Percentiles rank a stretch among this genome's conserved stretches.
phyloP scores from a whole-genome alignment of 2,888 invertebrate species.

The Amphipyra berbera region DNA sequence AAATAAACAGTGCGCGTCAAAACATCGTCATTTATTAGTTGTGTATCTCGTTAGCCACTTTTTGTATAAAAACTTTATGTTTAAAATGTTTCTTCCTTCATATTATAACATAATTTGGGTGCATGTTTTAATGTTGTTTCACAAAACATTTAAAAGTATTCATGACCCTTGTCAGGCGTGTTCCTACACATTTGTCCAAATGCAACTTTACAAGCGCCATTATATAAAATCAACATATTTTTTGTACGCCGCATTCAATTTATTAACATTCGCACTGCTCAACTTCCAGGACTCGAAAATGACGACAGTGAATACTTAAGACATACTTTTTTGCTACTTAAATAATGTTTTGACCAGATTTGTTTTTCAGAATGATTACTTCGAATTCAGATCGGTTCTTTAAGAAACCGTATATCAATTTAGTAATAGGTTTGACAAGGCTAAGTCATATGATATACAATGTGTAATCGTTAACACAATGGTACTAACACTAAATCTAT shows the following conservation, averaged over 20 bases:
- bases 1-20: constrained; percentile 21
- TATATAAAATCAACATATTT: constrained; percentile 58
- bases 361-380: constrained; percentile 17
- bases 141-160: constrained; percentile 73
- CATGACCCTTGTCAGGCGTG: constrained; percentile 72
- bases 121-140: constrained; percentile 70
- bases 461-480: constrained; percentile 36
- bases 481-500: constrained; percentile 34
- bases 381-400: constrained; percentile 3
- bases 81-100: constrained; percentile 43
- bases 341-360: constrained; percentile 17
- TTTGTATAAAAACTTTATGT: constrained; percentile 44
- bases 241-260: constrained; percentile 49
- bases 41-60: constrained; percentile 27
- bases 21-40: constrained; percentile 33
- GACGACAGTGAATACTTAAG: constrained; percentile 28
- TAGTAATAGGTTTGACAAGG: constrained; percentile 8
- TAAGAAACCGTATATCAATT: constrained; percentile 20
- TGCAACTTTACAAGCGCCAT: constrained; percentile 65
- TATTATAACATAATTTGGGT: constrained; percentile 70
- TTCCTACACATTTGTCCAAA: constrained; percentile 66
- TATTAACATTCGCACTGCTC: constrained; percentile 47
- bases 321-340: constrained; percentile 29
- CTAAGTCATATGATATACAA: constrained; percentile 27
- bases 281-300: constrained; percentile 35